Evolutionary conservation across 1,140 invertebrate species (phyloP).

Genomic region (Zaprionus gabonicus): DNA sequence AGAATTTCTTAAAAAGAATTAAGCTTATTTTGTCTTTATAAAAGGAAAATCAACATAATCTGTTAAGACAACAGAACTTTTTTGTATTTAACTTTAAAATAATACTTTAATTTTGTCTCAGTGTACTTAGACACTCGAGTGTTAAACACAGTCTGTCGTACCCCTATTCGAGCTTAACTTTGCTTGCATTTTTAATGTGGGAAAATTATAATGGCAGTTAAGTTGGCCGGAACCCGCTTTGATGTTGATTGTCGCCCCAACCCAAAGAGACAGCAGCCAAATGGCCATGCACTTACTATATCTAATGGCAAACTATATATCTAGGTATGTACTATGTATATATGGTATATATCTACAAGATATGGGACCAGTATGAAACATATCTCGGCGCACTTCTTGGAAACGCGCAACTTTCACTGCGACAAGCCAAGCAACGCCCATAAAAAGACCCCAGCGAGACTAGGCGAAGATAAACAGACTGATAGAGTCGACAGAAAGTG

Average conservation of each 20-base stretch:
- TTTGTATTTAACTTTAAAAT: no score
- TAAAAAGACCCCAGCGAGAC: constrained; percentile 44
- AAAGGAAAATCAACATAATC: no score
- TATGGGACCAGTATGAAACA: constrained; percentile 36
- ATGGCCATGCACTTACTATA: constrained; percentile 51
- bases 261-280: constrained; percentile 24
- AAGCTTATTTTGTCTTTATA: no score
- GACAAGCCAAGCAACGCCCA: constrained; percentile 65
- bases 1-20: neutral
- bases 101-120: neutral
- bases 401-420: constrained; percentile 72
- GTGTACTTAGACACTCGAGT: neutral
- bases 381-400: constrained; percentile 54
- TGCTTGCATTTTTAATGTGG: constrained; percentile 72
- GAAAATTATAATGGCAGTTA: constrained; percentile 60
- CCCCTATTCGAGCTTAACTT: constrained; percentile 37
- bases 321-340: neutral
- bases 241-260: constrained; percentile 49
- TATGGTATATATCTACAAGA: constrained; percentile 24
- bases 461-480: constrained; percentile 2
- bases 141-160: constrained; percentile 2
- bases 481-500: constrained; percentile 17
- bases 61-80: no score
- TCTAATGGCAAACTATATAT: constrained; percentile 53
- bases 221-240: constrained; percentile 57